Evolutionary conservation across 1,140 invertebrate species (phyloP), one percentile per base, ranked within the genome.

Genomic region (Lepidurus couesii): DNA sequence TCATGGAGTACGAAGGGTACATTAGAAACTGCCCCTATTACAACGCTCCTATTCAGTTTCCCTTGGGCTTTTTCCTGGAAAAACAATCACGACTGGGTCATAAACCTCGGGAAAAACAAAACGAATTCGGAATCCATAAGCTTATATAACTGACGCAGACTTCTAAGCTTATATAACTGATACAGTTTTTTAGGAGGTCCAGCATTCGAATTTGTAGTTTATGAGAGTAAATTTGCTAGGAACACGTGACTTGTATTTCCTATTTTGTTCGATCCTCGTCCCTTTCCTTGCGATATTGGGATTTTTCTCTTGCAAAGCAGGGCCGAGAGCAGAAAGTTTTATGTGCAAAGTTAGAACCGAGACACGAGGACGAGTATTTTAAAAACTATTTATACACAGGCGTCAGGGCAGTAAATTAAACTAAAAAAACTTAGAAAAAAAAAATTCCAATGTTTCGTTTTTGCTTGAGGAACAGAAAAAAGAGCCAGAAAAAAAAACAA

Each of bases 321-420:
- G 53, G n/a, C 21, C 53, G 53, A 65, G 53, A 65, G 53, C 53
- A 65, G 21, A 65, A 65, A 65, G 16, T 65, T 65, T 65, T 65
- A 21, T 65, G 53, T 65, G 53, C 53, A 65, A 65, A 65, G 53
- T 65, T 65, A 65, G 53, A 65, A 65, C 53, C 53, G 21, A 65
- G 13, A 65, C 45, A 47, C 53, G 53, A 65, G 53, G 53, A 65
- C 53, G 53, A 65, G 53, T 65, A 65, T 65, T 65, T 65, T 65
- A 65, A 65, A 65, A 65, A 65, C 53, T 65, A 65, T 65, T 65
- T 65, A 65, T 65, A 65, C 53, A 65, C 53, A 65, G 53, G 53
- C 53, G 53, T 65, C 53, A 65, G 53, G 53, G 53, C 53, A 65
- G 53, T 65, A 65, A 65, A 65, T 65, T 65, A 21, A 65, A 65